Evolutionary conservation across 1,140 invertebrate genomes (phyloP).

Genomic region (Metopolophium dirhodum): DNA sequence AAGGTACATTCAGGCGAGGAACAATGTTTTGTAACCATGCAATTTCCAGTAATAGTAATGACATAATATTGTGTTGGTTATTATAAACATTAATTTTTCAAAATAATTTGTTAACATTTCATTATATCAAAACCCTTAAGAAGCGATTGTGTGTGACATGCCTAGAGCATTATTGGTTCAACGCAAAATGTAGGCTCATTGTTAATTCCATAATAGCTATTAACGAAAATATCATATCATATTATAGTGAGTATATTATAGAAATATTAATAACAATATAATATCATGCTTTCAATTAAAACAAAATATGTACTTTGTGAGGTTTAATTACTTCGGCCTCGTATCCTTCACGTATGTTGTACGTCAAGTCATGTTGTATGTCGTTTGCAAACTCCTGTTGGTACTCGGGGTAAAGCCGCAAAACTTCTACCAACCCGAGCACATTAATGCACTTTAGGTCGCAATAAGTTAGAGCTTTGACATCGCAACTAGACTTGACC

Average conservation of each 20-base stretch:
- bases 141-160: not conserved
- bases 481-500: constrained; percentile 92
- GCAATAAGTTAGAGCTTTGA: constrained; percentile 93
- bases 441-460: constrained; percentile 95
- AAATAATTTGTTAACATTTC: not conserved
- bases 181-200: not conserved
- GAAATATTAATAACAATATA: not conserved
- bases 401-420: constrained; percentile 91
- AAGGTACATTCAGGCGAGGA: not conserved
- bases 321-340: constrained; percentile 74
- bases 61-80: not conserved
- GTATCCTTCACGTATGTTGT: constrained; percentile 92
- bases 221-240: not conserved
- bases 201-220: not conserved
- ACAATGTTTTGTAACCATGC: not conserved
- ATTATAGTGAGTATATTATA: not conserved
- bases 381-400: constrained; percentile 91
- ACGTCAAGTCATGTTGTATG: constrained; percentile 94
- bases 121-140: not conserved
- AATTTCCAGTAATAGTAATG: not conserved
- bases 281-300: constrained; percentile 37
- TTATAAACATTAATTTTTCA: not conserved
- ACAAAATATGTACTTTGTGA: constrained; percentile 53
- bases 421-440: constrained; percentile 85
- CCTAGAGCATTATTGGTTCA: no score